Evolutionary conservation across 2,797 vertebrate genomes (phyloP).

Genomic region (Sebastes aleutianus): DNA sequence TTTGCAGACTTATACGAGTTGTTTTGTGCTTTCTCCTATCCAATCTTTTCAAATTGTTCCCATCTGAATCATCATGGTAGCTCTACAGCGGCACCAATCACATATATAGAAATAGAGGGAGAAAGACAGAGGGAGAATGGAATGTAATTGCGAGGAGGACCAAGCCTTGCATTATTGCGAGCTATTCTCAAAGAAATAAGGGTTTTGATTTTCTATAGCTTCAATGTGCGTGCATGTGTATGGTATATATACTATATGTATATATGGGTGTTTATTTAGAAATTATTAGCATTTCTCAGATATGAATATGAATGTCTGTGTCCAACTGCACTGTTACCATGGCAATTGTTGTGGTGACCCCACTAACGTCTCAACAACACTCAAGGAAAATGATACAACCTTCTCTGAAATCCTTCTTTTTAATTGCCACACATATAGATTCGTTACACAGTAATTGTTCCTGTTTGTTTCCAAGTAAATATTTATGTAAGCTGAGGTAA

Average conservation of each 20-base stretch:
- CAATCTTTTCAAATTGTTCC: conserved; percentile 60
- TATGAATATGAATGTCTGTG: conserved; percentile 21
- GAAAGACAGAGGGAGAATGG: conserved; percentile 46
- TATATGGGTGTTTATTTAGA: neutral
- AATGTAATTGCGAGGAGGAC: conserved; percentile 61
- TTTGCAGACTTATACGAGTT: conserved; percentile 42
- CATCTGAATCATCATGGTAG: conserved; percentile 59
- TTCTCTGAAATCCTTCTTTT: conserved; percentile 25
- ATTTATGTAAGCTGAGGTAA: conserved; percentile 10
- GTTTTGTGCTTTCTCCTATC: conserved; percentile 54
- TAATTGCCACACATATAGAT: neutral
- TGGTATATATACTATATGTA: neutral
- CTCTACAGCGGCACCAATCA: conserved; percentile 44
- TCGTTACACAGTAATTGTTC: neutral
- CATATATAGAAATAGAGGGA: conserved; percentile 37
- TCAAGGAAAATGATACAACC: conserved; percentile 4
- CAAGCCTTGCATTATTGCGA: conserved; percentile 54
- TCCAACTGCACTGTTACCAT: conserved; percentile 64
- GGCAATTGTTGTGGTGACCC: conserved; percentile 54
- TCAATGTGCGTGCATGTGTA: conserved; percentile 6
- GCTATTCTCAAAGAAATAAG: conserved; percentile 59
- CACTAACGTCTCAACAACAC: neutral
- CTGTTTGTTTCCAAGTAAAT: neutral
- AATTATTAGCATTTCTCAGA: conserved; percentile 9
- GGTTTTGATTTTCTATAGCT: conserved; percentile 51